These are phyloP conservation scores for Trichonephila clavata DNA, from an alignment of 1,140 invertebrate genomes.

Conservation along the genomic window DNA sequence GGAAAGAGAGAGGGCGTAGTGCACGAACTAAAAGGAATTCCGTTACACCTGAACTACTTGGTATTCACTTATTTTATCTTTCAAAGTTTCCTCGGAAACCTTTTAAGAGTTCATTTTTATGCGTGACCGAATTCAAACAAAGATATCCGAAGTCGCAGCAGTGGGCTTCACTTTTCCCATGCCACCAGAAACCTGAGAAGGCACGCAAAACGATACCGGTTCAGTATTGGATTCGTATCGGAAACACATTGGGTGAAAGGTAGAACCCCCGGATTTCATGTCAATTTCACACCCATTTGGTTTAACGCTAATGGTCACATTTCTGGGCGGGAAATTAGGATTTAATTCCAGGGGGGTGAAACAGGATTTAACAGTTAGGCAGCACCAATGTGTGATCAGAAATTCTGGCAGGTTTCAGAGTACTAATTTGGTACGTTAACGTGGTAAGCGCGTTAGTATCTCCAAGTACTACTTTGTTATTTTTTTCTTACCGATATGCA, in stretches of 20 bases:
- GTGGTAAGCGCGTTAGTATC: too few relatives aligned
- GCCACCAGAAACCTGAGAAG: background rate
- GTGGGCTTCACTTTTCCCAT: background rate
- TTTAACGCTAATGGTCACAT: background rate
- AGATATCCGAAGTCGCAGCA: background rate
- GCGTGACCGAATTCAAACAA: background rate
- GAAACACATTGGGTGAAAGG: background rate
- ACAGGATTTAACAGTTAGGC: background rate
- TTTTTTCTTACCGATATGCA: too few relatives aligned
- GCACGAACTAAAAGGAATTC: too few relatives aligned
- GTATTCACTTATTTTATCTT: too few relatives aligned
- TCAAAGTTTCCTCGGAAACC: background rate
- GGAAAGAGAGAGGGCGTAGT: too few relatives aligned
- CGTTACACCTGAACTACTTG: too few relatives aligned
- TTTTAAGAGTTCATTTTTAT: background rate
- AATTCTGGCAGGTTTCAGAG: too few relatives aligned
- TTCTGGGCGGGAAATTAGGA: too few relatives aligned
- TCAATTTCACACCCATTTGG: constrained; percentile 20
- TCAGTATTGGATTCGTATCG: background rate
- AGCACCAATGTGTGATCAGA: background rate
- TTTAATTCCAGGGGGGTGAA: background rate
- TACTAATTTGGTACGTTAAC: too few relatives aligned
- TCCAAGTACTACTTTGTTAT: too few relatives aligned
- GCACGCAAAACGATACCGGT: background rate
- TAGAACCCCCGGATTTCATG: background rate